A percentile compares a stretch with the other conserved stretches of the same genome.
Evolutionary conservation across 1,140 invertebrate species (phyloP).

Genomic region (Zophobas atratus): DNA sequence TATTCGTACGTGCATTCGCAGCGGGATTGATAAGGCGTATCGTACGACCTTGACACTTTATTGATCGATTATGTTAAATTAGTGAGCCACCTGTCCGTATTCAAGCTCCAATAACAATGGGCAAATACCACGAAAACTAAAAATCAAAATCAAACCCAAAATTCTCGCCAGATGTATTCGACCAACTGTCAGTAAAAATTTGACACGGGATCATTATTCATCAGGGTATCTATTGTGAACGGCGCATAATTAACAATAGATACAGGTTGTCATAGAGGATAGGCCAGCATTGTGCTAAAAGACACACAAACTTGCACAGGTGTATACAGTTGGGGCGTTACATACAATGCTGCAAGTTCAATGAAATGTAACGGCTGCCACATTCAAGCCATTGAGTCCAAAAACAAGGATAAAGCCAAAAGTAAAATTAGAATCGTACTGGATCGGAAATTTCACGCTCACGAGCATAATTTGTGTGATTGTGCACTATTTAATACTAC

Average conservation of each 20-base stretch:
- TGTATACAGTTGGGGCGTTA: conserved; percentile 1
- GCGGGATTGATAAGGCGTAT: conserved; percentile 16
- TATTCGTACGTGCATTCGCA: no score
- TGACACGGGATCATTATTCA: conserved; percentile 4
- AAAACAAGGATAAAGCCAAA: no score
- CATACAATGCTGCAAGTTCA: conserved; percentile 4
- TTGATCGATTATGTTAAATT: background rate
- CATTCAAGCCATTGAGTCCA: no score
- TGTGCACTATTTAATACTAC: no score
- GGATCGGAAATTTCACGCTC: no score
- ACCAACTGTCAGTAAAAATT: background rate
- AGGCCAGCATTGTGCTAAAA: conserved; percentile 16
- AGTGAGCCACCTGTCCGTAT: conserved; percentile 16
- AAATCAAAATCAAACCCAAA: conserved; percentile 4
- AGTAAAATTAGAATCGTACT: no score
- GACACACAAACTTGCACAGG: conserved; percentile 21
- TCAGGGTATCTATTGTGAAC: conserved; percentile 11
- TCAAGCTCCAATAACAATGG: conserved; percentile 21
- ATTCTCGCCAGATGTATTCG: background rate
- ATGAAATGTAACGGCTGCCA: background rate
- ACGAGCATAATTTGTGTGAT: no score
- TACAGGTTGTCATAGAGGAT: conserved; percentile 30
- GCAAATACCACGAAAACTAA: conserved; percentile 14
- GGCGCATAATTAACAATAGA: conserved; percentile 39
- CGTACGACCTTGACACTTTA: conserved; percentile 24